Percentiles rank a stretch among this genome's conserved stretches.
Conservation (phyloP, 2,797 vertebrate species). For the Muscicapa striata region DNA sequence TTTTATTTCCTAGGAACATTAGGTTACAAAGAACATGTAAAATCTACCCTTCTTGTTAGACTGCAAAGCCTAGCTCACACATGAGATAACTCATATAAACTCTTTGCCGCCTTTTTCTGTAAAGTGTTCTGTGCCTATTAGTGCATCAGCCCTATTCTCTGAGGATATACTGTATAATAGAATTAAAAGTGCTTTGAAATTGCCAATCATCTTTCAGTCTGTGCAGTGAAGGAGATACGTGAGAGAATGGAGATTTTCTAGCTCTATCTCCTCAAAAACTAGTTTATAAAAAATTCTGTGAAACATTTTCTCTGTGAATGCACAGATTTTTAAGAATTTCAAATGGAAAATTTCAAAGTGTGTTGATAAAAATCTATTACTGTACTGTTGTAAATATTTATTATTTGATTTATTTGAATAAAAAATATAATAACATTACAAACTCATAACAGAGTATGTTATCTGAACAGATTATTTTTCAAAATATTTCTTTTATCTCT, state of each 20-base stretch:
- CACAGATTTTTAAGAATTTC: neutral
- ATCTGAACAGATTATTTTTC: neutral
- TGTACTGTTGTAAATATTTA: neutral
- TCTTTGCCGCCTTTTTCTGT: neutral
- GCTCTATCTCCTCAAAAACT: neutral
- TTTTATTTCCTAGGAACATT: neutral
- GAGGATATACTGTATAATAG: neutral
- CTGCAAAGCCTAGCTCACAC: neutral
- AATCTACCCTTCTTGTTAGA: neutral
- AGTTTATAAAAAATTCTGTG: neutral
- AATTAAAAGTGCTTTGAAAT: constrained; percentile 49
- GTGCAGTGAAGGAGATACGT: neutral
- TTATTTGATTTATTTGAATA: neutral
- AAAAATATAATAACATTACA: neutral
- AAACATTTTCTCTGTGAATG: neutral
- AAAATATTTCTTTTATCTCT: neutral
- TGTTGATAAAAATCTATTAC: neutral
- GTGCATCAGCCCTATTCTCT: neutral
- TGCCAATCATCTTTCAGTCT: neutral
- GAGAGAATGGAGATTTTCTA: neutral
- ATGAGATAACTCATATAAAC: neutral
- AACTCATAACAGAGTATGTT: neutral
- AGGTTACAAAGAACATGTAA: neutral
- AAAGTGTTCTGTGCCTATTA: neutral
- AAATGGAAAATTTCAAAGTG: neutral